Percentiles rank a stretch among this genome's conserved stretches.
phyloP scores from a whole-genome alignment of 1,140 invertebrate genomes.

The Lepidostoma basale region DNA sequence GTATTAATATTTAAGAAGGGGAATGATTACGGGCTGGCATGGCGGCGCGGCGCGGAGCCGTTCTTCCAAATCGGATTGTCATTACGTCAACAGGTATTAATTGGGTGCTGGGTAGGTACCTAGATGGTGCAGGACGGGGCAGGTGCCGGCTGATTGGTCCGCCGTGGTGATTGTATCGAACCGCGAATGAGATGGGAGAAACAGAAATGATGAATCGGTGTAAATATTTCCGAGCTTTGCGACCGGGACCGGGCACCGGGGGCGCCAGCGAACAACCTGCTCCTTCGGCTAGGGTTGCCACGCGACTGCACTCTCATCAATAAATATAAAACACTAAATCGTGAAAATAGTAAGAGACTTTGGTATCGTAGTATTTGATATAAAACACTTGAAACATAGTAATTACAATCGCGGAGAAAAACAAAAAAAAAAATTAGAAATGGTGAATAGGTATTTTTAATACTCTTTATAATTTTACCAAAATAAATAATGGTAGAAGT shows the following conservation, averaged over 20 bases:
- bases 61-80: not conserved
- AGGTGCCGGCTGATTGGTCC: not conserved
- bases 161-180: not conserved
- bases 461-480: too few relatives aligned
- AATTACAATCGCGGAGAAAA: too few relatives aligned
- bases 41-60: not conserved
- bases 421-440: too few relatives aligned
- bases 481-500: too few relatives aligned
- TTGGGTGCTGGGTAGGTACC: not conserved
- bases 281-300: slow-evolving; percentile 1
- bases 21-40: not conserved
- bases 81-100: slow-evolving; percentile 11
- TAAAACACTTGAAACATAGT: too few relatives aligned
- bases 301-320: too few relatives aligned
- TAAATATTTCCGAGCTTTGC: slow-evolving; percentile 10
- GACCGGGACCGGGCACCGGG: too few relatives aligned
- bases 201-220: slow-evolving; percentile 21
- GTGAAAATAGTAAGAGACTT: too few relatives aligned
- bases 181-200: slow-evolving; percentile 11
- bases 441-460: too few relatives aligned
- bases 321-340: too few relatives aligned
- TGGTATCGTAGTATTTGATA: too few relatives aligned
- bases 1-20: too few relatives aligned
- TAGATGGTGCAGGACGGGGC: not conserved
- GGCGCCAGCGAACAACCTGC: slow-evolving; percentile 15